Conservation (phyloP, 2,113 vertebrate genomes). For the Myrmecobius fasciatus region DNA sequence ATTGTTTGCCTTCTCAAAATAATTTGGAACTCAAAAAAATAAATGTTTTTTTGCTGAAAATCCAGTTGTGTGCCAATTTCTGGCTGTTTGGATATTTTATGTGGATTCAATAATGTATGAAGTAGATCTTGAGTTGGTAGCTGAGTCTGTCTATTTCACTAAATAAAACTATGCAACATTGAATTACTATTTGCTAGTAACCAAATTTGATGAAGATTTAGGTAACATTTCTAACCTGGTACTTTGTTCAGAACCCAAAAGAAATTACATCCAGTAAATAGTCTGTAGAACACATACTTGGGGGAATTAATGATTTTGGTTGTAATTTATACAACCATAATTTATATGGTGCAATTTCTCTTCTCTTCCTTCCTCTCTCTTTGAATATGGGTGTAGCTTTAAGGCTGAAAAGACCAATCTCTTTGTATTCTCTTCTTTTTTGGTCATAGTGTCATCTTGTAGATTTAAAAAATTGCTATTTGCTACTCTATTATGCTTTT, state of each 20-base stretch:
- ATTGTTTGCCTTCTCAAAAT: too few species aligned
- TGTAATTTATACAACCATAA: too few species aligned
- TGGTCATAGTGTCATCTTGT: neutral
- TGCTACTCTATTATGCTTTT: neutral
- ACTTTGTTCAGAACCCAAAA: neutral
- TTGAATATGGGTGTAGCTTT: neutral
- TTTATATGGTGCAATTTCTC: conserved; percentile 13
- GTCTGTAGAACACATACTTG: neutral
- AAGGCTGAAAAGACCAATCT: conserved; percentile 20
- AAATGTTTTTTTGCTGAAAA: neutral
- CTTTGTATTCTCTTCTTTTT: conserved; percentile 6
- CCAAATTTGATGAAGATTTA: neutral
- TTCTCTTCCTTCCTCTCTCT: neutral
- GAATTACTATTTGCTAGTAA: neutral
- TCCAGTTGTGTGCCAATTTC: neutral
- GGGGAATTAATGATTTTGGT: conserved; percentile 32
- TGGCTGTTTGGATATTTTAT: neutral
- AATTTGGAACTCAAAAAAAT: too few species aligned
- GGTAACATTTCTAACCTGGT: neutral
- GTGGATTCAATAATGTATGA: neutral
- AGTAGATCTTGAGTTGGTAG: neutral
- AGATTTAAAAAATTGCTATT: neutral
- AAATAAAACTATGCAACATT: neutral
- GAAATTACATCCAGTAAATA: neutral
- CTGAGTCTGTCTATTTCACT: neutral